phyloP scores from a whole-genome alignment of 2,888 invertebrate genomes.

The Strigamia maritima region DNA sequence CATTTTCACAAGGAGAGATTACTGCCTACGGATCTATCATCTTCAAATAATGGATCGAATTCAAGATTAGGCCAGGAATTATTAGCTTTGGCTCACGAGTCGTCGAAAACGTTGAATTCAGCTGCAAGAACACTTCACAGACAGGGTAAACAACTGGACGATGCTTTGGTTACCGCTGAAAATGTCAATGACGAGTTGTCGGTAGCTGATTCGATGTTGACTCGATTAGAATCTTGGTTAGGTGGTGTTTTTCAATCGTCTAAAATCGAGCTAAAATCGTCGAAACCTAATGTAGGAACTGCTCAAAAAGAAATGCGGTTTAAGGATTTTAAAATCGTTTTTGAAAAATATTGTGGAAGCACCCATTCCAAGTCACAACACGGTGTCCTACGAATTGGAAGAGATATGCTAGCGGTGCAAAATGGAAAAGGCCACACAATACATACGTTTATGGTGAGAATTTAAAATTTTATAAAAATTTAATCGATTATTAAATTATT shows the following conservation, averaged over 20 bases:
- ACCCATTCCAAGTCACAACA: background rate
- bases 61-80: constrained; percentile 26
- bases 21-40: background rate
- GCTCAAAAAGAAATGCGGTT: background rate
- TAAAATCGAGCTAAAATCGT: background rate
- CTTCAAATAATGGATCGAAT: background rate
- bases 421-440: background rate
- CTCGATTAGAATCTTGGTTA: constrained; percentile 31
- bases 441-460: background rate
- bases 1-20: constrained; percentile 25
- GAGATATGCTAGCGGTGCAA: background rate
- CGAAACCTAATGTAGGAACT: background rate
- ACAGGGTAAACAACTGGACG: constrained; percentile 34
- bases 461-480: background rate
- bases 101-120: constrained; percentile 10
- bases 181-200: constrained; percentile 30
- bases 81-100: constrained; percentile 10
- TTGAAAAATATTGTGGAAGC: background rate
- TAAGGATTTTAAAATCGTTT: background rate
- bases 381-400: background rate
- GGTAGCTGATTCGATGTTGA: background rate
- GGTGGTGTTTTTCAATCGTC: constrained; percentile 5
- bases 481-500: background rate
- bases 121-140: constrained; percentile 26
- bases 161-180: constrained; percentile 21